Conservation (phyloP, 2,113 vertebrate species). For the Cyprinus carpio region DNA sequence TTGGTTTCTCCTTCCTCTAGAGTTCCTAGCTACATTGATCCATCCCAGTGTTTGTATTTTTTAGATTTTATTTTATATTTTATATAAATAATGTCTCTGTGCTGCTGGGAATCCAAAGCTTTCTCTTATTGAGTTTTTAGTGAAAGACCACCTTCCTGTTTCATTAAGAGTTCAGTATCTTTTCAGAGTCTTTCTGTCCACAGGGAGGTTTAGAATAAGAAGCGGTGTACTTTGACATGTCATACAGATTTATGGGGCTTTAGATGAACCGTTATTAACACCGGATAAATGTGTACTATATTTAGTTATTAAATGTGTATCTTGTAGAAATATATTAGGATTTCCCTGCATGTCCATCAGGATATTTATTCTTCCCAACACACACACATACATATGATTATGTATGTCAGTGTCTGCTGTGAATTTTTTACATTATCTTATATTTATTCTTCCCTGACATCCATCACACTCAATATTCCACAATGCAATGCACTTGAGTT, state of each 20-base stretch:
- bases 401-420: too few species aligned
- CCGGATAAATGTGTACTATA: too few species aligned
- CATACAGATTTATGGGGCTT: background rate
- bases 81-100: too few species aligned
- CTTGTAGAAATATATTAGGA: too few species aligned
- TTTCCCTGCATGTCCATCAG: too few species aligned
- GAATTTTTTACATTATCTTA: too few species aligned
- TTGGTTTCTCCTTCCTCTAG: background rate
- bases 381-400: too few species aligned
- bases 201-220: background rate
- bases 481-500: too few species aligned
- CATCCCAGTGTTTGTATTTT: background rate
- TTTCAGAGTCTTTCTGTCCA: background rate
- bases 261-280: background rate
- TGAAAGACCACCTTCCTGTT: constrained; percentile 53
- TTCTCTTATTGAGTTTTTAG: constrained; percentile 6
- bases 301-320: too few species aligned
- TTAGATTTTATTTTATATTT: background rate
- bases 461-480: too few species aligned
- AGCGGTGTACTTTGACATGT: background rate
- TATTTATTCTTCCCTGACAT: too few species aligned
- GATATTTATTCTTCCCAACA: too few species aligned
- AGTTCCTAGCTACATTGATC: background rate
- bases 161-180: constrained; percentile 53
- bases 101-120: background rate